These are phyloP conservation scores for Drosophila infuscata DNA, from an alignment of 2,888 invertebrate species.

Conservation along the genomic window DNA sequence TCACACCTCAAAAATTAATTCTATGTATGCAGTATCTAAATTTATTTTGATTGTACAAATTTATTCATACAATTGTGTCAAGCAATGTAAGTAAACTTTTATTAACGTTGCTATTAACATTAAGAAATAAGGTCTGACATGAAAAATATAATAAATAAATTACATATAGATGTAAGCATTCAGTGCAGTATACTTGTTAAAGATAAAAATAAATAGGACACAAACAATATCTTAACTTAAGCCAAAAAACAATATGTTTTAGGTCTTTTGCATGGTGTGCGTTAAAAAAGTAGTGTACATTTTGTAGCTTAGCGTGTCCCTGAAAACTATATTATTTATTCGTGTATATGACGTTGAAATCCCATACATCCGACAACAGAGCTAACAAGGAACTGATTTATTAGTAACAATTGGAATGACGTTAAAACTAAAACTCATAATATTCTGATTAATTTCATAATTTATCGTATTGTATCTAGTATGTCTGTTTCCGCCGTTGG, in stretches of 20 bases:
- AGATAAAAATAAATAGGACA: not conserved
- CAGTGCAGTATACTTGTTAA: slow-evolving; percentile 2
- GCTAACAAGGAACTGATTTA: not conserved
- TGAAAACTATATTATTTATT: not conserved
- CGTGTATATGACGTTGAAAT: not conserved
- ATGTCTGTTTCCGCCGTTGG: not conserved
- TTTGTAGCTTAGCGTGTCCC: not conserved
- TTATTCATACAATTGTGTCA: not conserved
- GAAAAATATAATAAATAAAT: not conserved
- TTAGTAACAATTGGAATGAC: not conserved
- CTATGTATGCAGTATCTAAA: not conserved
- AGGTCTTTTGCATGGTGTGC: not conserved
- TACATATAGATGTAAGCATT: not conserved
- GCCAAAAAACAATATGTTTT: not conserved
- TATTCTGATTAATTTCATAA: not conserved
- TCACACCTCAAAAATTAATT: not conserved
- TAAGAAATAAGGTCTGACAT: slow-evolving; percentile 1
- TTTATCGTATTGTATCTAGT: not conserved
- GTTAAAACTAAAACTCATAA: not conserved
- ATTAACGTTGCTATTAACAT: not conserved
- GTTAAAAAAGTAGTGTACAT: not conserved
- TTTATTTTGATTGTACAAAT: not conserved
- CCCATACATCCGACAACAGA: not conserved
- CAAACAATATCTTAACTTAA: not conserved
- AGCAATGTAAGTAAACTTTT: not conserved